Base-by-base conservation (phyloP, 2,888 invertebrate species). In the Chymomyza amoena region DNA sequence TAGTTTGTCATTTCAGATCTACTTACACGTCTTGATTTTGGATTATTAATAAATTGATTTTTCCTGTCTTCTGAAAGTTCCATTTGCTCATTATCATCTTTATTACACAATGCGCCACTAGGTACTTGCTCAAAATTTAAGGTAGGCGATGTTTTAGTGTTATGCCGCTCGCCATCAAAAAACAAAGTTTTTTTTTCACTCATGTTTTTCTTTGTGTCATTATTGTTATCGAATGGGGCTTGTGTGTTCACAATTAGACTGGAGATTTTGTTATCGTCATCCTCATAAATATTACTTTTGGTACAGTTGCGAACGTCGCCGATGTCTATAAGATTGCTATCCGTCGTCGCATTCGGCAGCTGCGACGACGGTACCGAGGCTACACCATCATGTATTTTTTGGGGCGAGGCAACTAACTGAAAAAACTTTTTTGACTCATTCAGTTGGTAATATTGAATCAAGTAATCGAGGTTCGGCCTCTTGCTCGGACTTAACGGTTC, bases 361-460 rank as follows among this genome's bases (percentile, higher is more conserved):
- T 81, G 76, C 80, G 79, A 81, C 73, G 81, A 78, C 81, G 81
- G 78, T 60, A 64, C 74, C 73, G 81, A 81, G 75, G 82, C 80
- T 76, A 80, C 79, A 73, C 87, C 86, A 89, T 91, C 90, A 91
- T 86, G 85, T 84, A 81, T 87, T 88, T 71, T 78, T 88, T 89
- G 89, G 87, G 91, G 90, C 89, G 91, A 91, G 91, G 91, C 91
- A 85, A 90, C 90, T 90, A 91, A 90, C 88, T 91, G 92, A 91
- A 92, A 91, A 91, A 92, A 91, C 90, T 91, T 91, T 80, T 91
- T 92, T 50, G 91, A 91, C 81, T 92, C 92, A 69, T 89, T 91
- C 16, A 92, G 81, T 84, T 92, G 92, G 73, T 92, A 92, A 70
- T 91, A 92, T 80, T 92, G 92, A 32, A 91, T 72, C 13, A 92